These are phyloP conservation scores for Cephalopterus ornatus DNA, from an alignment of 2,113 vertebrate genomes.

Conservation along the genomic window DNA sequence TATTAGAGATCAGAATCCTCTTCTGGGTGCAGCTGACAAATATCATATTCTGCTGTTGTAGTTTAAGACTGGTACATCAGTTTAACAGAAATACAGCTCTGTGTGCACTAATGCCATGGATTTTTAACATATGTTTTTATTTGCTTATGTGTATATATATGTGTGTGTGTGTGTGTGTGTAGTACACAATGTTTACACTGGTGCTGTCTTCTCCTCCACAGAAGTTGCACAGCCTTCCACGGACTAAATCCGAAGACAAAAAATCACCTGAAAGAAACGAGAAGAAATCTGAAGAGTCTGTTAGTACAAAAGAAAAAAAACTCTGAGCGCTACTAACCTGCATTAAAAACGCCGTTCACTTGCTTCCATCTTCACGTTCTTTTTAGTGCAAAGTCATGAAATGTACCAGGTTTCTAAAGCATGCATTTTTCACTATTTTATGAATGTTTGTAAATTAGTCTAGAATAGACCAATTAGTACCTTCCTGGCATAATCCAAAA, in stretches of 20 bases:
- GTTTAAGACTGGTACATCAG: not conserved
- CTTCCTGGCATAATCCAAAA: slow-evolving; percentile 73
- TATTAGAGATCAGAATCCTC: not conserved
- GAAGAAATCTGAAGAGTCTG: slow-evolving; percentile 26
- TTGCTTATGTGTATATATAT: not conserved
- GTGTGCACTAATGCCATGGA: not conserved
- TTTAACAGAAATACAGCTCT: not conserved
- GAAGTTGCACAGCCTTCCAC: slow-evolving; percentile 63
- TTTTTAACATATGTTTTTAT: not conserved
- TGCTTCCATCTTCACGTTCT: slow-evolving; percentile 46
- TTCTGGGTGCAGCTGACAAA: not conserved
- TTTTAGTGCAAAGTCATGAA: slow-evolving; percentile 71
- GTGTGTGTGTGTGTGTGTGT: too few species aligned
- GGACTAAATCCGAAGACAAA: slow-evolving; percentile 63
- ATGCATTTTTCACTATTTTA: slow-evolving; percentile 76
- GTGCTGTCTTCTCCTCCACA: slow-evolving; percentile 44
- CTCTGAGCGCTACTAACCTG: slow-evolving; percentile 36
- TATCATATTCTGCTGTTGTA: not conserved
- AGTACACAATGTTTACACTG: not conserved
- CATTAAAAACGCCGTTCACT: not conserved
- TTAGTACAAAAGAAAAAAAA: slow-evolving; percentile 60
- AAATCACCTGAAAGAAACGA: slow-evolving; percentile 47
- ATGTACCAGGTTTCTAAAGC: slow-evolving; percentile 72
- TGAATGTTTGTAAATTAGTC: slow-evolving; percentile 75
- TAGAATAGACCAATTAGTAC: slow-evolving; percentile 64